A percentile compares a stretch with the other conserved stretches of the same genome.
phyloP scores from a whole-genome alignment of 2,888 invertebrate species.

The Habrosyne pyritoides region DNA sequence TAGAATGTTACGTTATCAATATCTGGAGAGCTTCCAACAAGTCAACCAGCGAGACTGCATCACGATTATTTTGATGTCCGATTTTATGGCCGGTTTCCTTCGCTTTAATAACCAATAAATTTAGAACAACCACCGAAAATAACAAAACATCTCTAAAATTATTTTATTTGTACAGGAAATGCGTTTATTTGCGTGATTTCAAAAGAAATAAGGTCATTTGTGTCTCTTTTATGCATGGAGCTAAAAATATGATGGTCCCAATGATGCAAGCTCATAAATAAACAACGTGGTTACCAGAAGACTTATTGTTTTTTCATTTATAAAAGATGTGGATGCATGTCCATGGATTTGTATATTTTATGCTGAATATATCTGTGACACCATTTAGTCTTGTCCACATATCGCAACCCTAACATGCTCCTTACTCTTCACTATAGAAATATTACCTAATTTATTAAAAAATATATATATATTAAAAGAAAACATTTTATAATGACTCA shows the following conservation, averaged over 20 bases:
- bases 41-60: conserved; percentile 5
- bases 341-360: neutral
- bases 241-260: neutral
- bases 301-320: neutral
- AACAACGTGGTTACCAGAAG: neutral
- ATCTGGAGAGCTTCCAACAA: conserved; percentile 8
- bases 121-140: conserved; percentile 11
- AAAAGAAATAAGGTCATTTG: neutral
- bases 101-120: conserved; percentile 10
- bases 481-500: too few relatives aligned
- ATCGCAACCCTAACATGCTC: too few relatives aligned
- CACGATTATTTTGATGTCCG: conserved; percentile 8
- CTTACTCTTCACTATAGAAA: too few relatives aligned
- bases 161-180: conserved; percentile 7
- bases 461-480: too few relatives aligned
- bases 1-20: conserved; percentile 2
- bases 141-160: neutral
- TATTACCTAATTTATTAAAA: too few relatives aligned
- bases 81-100: conserved; percentile 12
- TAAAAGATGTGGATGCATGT: neutral
- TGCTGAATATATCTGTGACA: neutral
- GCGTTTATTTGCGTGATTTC: neutral
- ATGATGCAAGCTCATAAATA: neutral
- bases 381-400: too few relatives aligned
- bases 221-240: neutral